A percentile compares a stretch with the other conserved stretches of the same genome.
Conservation (phyloP, 1,140 invertebrate genomes). For the Bombus confusus region DNA sequence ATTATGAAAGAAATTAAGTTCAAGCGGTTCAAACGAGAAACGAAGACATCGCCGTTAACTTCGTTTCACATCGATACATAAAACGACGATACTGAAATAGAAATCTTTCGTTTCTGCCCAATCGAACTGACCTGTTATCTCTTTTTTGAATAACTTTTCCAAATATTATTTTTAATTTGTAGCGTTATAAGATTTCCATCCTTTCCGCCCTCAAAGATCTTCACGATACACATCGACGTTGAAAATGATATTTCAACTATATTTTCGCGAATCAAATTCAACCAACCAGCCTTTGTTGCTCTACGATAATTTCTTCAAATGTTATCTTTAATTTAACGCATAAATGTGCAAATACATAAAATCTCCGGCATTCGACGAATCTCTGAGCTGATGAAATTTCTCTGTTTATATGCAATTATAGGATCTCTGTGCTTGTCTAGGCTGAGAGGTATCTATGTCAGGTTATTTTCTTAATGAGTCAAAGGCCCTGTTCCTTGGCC, state of each 20-base stretch:
- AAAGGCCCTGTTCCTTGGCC: neutral
- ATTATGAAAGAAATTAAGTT: neutral
- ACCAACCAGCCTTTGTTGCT: neutral
- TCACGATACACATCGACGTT: neutral
- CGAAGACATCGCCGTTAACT: neutral
- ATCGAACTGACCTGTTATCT: neutral
- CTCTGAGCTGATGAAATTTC: neutral
- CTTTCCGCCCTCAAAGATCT: no score
- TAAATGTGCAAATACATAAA: neutral
- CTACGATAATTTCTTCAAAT: neutral
- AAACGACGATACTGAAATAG: neutral
- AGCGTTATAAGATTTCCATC: no score
- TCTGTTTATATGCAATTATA: neutral
- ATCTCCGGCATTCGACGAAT: neutral
- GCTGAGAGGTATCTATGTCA: neutral
- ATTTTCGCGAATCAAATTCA: neutral
- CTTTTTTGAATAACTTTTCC: neutral
- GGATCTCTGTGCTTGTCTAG: neutral
- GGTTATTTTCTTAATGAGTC: conserved; percentile 44
- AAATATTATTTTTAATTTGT: neutral
- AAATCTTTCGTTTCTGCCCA: neutral
- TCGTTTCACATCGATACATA: neutral
- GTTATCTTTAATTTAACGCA: neutral
- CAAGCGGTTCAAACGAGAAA: no score
- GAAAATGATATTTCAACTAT: neutral